These are phyloP conservation scores for Octodon degus DNA, from an alignment of 2,113 vertebrate species.

Conservation along the genomic window DNA sequence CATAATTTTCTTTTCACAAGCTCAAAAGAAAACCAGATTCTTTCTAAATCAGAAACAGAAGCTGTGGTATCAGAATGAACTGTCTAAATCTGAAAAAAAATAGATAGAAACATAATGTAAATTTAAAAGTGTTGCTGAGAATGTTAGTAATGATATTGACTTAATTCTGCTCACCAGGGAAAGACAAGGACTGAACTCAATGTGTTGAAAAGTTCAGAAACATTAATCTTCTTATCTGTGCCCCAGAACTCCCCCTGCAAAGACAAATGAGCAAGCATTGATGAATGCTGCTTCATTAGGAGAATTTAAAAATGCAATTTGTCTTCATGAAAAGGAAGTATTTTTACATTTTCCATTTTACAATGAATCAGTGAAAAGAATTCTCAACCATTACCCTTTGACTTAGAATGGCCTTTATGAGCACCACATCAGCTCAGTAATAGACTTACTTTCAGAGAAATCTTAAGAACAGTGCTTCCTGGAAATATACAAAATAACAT, in stretches of 20 bases:
- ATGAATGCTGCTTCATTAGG: conserved; percentile 88
- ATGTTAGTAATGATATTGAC: conserved; percentile 79
- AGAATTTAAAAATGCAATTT: conserved; percentile 89
- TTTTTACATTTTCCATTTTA: conserved; percentile 85
- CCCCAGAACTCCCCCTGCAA: conserved; percentile 85
- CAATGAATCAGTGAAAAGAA: conserved; percentile 78
- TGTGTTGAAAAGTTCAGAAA: conserved; percentile 86
- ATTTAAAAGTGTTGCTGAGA: conserved; percentile 77
- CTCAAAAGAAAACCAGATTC: conserved; percentile 50
- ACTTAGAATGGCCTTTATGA: conserved; percentile 72
- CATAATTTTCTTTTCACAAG: conserved; percentile 50
- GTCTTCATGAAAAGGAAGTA: conserved; percentile 87
- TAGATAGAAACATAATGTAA: conserved; percentile 75
- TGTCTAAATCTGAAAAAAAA: conserved; percentile 51
- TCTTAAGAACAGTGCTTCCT: conserved; percentile 53
- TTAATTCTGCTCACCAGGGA: conserved; percentile 79
- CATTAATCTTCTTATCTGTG: conserved; percentile 88
- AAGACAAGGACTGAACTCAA: conserved; percentile 76
- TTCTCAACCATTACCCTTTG: conserved; percentile 83
- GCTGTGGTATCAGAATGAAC: conserved; percentile 42
- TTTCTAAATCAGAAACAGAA: conserved; percentile 66
- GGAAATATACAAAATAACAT: conserved; percentile 5
- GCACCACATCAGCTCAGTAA: conserved; percentile 61
- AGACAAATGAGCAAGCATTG: conserved; percentile 86
- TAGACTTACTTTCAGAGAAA: conserved; percentile 67